A percentile compares a stretch with the other conserved stretches of the same genome.
Conservation (phyloP, 2,797 vertebrate genomes). For the Pseudopleuronectes americanus region DNA sequence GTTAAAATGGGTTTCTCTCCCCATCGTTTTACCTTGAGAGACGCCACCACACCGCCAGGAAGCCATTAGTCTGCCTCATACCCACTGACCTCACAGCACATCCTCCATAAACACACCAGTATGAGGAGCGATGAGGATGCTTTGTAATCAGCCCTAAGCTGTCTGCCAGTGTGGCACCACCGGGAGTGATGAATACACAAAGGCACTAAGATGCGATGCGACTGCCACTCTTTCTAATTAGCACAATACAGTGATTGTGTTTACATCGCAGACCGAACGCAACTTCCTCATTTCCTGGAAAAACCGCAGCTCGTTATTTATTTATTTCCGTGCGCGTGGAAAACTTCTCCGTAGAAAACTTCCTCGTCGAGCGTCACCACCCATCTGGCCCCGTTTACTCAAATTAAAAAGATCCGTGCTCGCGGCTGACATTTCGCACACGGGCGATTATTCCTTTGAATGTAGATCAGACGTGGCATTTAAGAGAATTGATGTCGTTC, state of each 20-base stretch:
- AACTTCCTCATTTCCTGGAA: conserved; percentile 34
- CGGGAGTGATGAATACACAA: conserved; percentile 58
- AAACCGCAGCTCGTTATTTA: conserved; percentile 26
- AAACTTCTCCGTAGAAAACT: conserved; percentile 9
- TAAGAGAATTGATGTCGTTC: conserved; percentile 49
- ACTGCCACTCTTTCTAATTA: conserved; percentile 67
- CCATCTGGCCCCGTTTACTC: conserved; percentile 37
- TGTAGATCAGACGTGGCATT: conserved; percentile 68
- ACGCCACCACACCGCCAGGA: conserved; percentile 40
- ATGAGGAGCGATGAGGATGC: conserved; percentile 56
- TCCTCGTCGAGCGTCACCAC: conserved; percentile 18
- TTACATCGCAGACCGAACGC: conserved; percentile 48
- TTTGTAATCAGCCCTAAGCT: conserved; percentile 67
- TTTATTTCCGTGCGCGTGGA: conserved; percentile 1
- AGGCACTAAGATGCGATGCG: conserved; percentile 49
- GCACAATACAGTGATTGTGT: conserved; percentile 47
- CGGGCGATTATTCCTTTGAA: conserved; percentile 57
- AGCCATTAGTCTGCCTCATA: conserved; percentile 53
- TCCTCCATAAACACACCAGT: conserved; percentile 61
- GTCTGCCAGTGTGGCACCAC: conserved; percentile 43
- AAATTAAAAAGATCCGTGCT: conserved; percentile 56
- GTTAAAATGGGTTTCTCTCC: conserved; percentile 32
- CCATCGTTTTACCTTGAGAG: conserved; percentile 38
- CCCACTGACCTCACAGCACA: conserved; percentile 48
- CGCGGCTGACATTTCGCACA: conserved; percentile 62